A percentile compares a stretch with the other conserved stretches of the same genome.
Conservation (phyloP, 2,797 vertebrate species). For the Eremophila alpestris region DNA sequence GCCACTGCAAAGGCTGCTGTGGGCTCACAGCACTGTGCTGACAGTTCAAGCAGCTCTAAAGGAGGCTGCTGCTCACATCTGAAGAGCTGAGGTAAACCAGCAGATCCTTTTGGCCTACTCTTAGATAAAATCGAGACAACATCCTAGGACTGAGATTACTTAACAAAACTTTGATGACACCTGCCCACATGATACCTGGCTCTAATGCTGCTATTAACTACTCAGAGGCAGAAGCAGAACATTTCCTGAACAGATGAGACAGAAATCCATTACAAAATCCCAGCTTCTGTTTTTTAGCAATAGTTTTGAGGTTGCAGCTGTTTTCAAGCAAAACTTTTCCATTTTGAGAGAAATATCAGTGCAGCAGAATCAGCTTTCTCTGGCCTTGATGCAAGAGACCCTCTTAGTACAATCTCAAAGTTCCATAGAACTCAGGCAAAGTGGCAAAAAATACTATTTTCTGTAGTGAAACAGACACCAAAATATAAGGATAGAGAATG, state of each 20-base stretch:
- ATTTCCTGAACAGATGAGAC: neutral
- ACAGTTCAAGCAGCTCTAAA: neutral
- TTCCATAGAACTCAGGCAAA: neutral
- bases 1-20: neutral
- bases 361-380: neutral
- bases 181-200: neutral
- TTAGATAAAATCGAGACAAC: neutral
- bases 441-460: neutral
- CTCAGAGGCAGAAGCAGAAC: neutral
- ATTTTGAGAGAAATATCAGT: neutral
- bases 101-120: neutral
- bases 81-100: neutral
- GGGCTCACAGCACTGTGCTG: neutral
- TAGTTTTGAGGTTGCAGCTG: neutral
- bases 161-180: neutral
- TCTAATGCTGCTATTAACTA: neutral
- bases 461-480: neutral
- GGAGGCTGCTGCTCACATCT: neutral
- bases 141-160: neutral
- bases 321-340: neutral
- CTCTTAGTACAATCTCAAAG: neutral
- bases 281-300: neutral
- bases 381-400: accelerated
- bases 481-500: neutral
- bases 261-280: neutral